Percentiles rank a stretch among this genome's conserved stretches.
Conservation (phyloP, 2,797 vertebrate species). For the Coregonus suidteri region DNA sequence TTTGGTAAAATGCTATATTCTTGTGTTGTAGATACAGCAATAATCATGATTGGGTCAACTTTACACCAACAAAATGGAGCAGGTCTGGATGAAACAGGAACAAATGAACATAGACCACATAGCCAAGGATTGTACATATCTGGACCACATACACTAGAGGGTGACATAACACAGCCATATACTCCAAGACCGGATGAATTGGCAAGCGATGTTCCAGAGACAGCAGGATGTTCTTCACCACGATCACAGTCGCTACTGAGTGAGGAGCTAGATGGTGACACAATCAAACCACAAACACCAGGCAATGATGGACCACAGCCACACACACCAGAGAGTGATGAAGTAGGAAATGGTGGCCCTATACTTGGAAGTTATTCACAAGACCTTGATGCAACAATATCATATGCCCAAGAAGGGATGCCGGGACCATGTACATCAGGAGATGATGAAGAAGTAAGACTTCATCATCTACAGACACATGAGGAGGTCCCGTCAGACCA, state of each 20-base stretch:
- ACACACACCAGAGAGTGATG: slow-evolving; percentile 21
- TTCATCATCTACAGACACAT: neutral
- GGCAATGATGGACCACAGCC: slow-evolving; percentile 25
- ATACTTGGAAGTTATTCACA: slow-evolving; percentile 25
- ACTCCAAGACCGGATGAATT: slow-evolving; percentile 33
- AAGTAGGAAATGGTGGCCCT: slow-evolving; percentile 26
- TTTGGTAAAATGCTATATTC: neutral
- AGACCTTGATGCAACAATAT: neutral
- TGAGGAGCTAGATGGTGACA: neutral
- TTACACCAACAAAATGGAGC: slow-evolving; percentile 54
- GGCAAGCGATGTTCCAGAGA: neutral
- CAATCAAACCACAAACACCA: neutral
- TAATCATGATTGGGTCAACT: slow-evolving; percentile 25
- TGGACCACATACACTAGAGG: slow-evolving; percentile 14
- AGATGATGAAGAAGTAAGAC: slow-evolving; percentile 7
- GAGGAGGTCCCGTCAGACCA: slow-evolving; percentile 2
- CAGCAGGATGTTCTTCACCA: neutral
- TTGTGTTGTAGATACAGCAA: slow-evolving; percentile 34
- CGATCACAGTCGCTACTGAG: neutral
- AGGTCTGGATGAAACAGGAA: slow-evolving; percentile 22
- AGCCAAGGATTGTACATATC: slow-evolving; percentile 22
- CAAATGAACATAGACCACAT: slow-evolving; percentile 5
- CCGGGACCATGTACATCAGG: slow-evolving; percentile 5
- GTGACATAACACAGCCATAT: slow-evolving; percentile 25
- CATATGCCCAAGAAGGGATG: slow-evolving; percentile 2